A percentile compares a stretch with the other conserved stretches of the same genome.
Conservation (phyloP, 1,140 invertebrate genomes). For the Pectinophora gossypiella region DNA sequence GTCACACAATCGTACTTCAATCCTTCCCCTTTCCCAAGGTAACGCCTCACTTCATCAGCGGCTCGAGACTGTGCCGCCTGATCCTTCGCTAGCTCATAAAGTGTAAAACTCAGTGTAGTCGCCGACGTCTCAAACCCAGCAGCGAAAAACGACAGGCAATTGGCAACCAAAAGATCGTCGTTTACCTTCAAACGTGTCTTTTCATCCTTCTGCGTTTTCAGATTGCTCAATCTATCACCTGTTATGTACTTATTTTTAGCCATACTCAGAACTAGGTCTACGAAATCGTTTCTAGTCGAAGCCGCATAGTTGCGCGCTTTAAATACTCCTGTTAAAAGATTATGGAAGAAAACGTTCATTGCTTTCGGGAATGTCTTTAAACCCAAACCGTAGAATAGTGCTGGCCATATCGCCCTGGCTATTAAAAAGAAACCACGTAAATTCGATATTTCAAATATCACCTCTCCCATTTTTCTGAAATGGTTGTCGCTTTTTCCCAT, state of each 20-base stretch:
- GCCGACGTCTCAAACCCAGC: constrained; percentile 62
- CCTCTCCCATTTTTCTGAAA: constrained; percentile 68
- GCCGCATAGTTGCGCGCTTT: constrained; percentile 22
- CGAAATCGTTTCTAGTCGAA: constrained; percentile 33
- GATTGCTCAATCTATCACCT: constrained; percentile 28
- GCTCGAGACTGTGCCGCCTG: constrained; percentile 75
- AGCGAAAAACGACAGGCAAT: constrained; percentile 37
- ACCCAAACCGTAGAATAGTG: constrained; percentile 30
- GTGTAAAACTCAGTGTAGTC: constrained; percentile 68
- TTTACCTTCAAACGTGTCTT: constrained; percentile 22
- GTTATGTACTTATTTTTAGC: constrained; percentile 25
- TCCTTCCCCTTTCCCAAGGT: neutral
- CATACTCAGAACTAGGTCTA: constrained; percentile 33
- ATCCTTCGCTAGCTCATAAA: constrained; percentile 77
- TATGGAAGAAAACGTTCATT: constrained; percentile 27
- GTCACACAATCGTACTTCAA: constrained; percentile 53
- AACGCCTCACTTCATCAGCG: constrained; percentile 69
- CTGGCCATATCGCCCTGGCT: constrained; percentile 32
- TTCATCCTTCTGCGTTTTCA: constrained; percentile 8
- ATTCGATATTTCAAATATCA: constrained; percentile 27
- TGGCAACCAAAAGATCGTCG: constrained; percentile 45
- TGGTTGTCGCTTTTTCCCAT: constrained; percentile 55
- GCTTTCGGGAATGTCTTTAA: constrained; percentile 17
- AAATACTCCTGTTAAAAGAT: constrained; percentile 31
- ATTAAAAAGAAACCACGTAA: constrained; percentile 14